Evolutionary conservation across 2,113 vertebrate species (phyloP).

Genomic region (Menidia beryllina): DNA sequence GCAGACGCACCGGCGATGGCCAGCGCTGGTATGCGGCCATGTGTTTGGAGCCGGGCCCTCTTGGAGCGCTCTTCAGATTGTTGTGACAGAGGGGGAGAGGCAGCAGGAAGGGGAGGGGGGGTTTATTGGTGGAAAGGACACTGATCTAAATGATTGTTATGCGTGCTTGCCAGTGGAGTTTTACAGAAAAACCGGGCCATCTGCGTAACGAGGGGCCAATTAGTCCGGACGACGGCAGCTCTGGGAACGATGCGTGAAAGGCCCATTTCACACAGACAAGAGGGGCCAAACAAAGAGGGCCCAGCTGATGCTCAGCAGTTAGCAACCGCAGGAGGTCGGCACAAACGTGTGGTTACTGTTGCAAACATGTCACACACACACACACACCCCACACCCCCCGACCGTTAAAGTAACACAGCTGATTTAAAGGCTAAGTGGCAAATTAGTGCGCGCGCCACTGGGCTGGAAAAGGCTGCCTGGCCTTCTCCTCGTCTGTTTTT

Average conservation of each 20-base stretch:
- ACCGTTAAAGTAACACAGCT: slow-evolving; percentile 36
- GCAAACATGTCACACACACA: slow-evolving; percentile 14
- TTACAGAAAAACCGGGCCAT: slow-evolving; percentile 35
- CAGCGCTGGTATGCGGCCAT: slow-evolving; percentile 65
- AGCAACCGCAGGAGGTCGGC: slow-evolving; percentile 39
- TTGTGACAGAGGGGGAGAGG: slow-evolving; percentile 11
- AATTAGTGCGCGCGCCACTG: slow-evolving; percentile 5
- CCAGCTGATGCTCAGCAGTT: slow-evolving; percentile 40
- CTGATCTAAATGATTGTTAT: slow-evolving; percentile 60
- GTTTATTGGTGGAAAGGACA: slow-evolving; percentile 14
- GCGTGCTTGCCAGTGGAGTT: slow-evolving; percentile 17
- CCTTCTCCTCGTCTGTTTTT: no score
- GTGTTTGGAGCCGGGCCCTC: slow-evolving; percentile 46
- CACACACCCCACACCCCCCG: no score
- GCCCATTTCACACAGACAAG: slow-evolving; percentile 31
- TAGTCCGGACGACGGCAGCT: slow-evolving; percentile 30
- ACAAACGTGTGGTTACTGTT: background rate
- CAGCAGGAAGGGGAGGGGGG: background rate
- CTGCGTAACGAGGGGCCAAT: slow-evolving; percentile 62
- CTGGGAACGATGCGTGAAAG: slow-evolving; percentile 44
- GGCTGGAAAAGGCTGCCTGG: background rate
- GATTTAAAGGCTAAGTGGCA: slow-evolving; percentile 18
- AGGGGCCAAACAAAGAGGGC: slow-evolving; percentile 39
- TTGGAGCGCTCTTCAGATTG: background rate
- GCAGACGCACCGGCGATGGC: slow-evolving; percentile 52